Percentiles rank a stretch among this genome's conserved stretches.
Evolutionary conservation across 2,888 invertebrate genomes (phyloP).

Genomic region (Melieria omissa): DNA sequence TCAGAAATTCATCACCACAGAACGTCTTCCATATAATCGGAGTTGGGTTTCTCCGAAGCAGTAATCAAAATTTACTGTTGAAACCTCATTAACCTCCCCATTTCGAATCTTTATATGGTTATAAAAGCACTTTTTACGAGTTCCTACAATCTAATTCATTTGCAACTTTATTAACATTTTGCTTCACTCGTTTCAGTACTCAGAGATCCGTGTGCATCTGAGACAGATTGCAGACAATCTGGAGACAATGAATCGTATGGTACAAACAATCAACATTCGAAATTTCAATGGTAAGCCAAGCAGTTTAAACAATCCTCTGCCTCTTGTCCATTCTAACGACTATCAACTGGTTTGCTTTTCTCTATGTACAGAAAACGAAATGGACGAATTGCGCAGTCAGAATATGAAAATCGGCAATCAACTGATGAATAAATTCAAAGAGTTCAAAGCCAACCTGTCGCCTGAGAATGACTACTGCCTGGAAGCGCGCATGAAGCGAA

Average conservation of each 20-base stretch:
- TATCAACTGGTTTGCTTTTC: neutral
- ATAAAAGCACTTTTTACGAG: no score
- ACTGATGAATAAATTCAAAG: conserved; percentile 62
- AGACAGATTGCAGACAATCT: conserved; percentile 60
- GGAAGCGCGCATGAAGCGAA: conserved; percentile 65
- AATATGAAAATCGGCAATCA: conserved; percentile 63
- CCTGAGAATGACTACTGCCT: conserved; percentile 60
- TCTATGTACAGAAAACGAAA: conserved; percentile 58
- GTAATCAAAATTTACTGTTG: no score
- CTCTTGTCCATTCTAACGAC: neutral
- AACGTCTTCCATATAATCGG: no score
- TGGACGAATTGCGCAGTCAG: conserved; percentile 62
- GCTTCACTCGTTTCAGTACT: conserved; percentile 53
- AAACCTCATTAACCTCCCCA: no score
- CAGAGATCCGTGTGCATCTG: conserved; percentile 60
- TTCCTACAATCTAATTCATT: no score
- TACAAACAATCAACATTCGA: conserved; percentile 61
- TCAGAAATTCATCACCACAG: no score
- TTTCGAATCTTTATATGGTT: no score
- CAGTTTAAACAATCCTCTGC: neutral
- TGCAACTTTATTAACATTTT: no score
- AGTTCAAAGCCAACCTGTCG: conserved; percentile 62
- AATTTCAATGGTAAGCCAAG: conserved; percentile 59
- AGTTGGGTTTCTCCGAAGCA: no score
- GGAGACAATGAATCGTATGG: conserved; percentile 64